These are phyloP conservation scores for Athalia cordata DNA, from an alignment of 2,888 invertebrate species.

Conservation along the genomic window DNA sequence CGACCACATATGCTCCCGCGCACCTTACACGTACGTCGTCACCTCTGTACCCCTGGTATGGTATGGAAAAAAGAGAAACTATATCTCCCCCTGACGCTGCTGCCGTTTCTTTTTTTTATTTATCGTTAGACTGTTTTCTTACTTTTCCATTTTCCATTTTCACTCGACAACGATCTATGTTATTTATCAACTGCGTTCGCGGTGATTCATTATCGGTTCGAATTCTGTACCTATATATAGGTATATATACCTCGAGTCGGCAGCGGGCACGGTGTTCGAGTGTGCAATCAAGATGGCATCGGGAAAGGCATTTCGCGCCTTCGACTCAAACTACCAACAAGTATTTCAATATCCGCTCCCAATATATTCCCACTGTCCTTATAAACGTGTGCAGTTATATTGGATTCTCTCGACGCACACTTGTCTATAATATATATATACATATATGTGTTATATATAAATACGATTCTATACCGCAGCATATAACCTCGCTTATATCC, in stretches of 20 bases:
- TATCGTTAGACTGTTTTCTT: not conserved
- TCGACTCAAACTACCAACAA: conserved; percentile 72
- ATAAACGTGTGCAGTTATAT: conserved; percentile 71
- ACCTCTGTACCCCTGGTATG: too few relatives aligned
- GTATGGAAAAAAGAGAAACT: too few relatives aligned
- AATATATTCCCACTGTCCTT: conserved; percentile 70
- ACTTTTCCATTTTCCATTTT: not conserved
- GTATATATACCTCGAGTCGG: not conserved
- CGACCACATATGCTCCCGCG: too few relatives aligned
- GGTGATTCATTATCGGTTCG: conserved; percentile 31
- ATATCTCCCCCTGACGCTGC: too few relatives aligned
- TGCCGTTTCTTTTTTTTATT: too few relatives aligned
- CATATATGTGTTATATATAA: not conserved
- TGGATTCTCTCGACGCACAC: conserved; percentile 60
- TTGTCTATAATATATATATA: conserved; percentile 9
- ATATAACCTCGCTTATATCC: conserved; percentile 8
- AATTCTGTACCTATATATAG: conserved; percentile 9
- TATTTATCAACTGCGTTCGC: not conserved
- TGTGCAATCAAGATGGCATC: conserved; percentile 71
- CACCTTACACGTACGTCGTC: too few relatives aligned
- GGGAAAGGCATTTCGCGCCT: conserved; percentile 70
- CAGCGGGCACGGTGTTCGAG: conserved; percentile 57
- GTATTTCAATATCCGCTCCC: conserved; percentile 71
- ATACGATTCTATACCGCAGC: conserved; percentile 32
- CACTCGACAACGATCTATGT: not conserved